These are phyloP conservation scores for Excalfactoria chinensis DNA, from an alignment of 2,113 vertebrate genomes.

Conservation along the genomic window DNA sequence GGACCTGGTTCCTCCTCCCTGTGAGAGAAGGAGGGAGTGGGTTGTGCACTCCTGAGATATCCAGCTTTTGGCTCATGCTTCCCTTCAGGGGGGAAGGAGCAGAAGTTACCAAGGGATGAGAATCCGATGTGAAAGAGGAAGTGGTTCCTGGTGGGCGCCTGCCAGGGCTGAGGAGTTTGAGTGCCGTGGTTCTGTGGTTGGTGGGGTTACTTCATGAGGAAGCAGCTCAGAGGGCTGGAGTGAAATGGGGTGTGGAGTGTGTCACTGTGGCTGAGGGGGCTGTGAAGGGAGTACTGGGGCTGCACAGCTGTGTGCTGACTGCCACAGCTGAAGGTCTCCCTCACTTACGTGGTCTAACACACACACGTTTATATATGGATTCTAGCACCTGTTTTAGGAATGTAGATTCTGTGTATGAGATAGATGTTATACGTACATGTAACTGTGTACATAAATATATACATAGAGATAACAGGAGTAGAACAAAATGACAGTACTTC, in stretches of 20 bases:
- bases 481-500: neutral
- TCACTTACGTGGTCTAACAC: neutral
- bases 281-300: neutral
- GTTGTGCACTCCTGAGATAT: neutral
- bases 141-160: neutral
- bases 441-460: too few relatives aligned
- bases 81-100: neutral
- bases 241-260: neutral
- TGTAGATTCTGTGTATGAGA: neutral
- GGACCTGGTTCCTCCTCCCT: neutral
- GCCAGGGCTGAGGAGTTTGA: neutral
- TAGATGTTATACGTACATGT: too few relatives aligned
- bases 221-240: neutral
- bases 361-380: neutral
- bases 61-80: neutral
- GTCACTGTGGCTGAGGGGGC: neutral
- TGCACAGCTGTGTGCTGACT: accelerated
- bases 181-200: neutral
- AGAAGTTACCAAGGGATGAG: neutral
- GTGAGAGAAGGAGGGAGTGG: neutral
- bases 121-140: conserved; percentile 9
- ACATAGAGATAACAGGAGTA: neutral
- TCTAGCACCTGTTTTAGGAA: neutral
- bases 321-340: neutral
- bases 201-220: neutral